phyloP scores from a whole-genome alignment of 2,113 vertebrate genomes.

The Chloropsis hardwickii region DNA sequence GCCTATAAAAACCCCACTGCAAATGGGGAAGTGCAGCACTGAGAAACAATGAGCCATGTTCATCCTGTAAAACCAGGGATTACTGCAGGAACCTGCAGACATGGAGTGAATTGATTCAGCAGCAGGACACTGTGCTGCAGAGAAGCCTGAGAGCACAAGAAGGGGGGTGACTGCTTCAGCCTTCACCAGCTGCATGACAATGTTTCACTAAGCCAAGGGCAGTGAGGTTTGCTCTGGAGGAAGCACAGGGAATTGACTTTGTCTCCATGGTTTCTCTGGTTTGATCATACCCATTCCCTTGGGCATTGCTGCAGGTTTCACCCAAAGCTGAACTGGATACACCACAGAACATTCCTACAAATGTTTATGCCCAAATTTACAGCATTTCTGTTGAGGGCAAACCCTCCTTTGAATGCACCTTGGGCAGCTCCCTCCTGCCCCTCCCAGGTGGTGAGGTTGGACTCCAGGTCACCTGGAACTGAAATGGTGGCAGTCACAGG shows the following conservation, averaged over 20 bases:
- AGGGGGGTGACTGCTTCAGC: background rate
- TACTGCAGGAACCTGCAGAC: background rate
- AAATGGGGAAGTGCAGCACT: background rate
- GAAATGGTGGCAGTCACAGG: background rate
- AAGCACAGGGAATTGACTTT: background rate
- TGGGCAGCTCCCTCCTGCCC: background rate
- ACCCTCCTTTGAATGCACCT: background rate
- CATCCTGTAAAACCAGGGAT: background rate
- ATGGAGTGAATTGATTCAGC: background rate
- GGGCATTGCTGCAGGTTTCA: background rate
- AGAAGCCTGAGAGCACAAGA: background rate
- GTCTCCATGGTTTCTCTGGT: background rate
- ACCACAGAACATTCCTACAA: background rate
- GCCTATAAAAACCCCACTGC: background rate
- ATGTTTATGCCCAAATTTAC: background rate
- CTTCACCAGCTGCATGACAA: background rate
- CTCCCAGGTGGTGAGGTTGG: background rate
- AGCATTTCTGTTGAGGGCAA: background rate
- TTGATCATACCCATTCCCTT: background rate
- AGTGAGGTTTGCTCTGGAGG: background rate
- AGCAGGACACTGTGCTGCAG: fast-evolving
- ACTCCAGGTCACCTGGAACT: background rate
- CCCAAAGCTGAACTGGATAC: background rate
- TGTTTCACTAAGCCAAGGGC: background rate
- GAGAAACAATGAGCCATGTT: background rate